Percentiles rank a stretch among this genome's conserved stretches.
phyloP scores from a whole-genome alignment of 2,113 vertebrate species.

The Micromys minutus region DNA sequence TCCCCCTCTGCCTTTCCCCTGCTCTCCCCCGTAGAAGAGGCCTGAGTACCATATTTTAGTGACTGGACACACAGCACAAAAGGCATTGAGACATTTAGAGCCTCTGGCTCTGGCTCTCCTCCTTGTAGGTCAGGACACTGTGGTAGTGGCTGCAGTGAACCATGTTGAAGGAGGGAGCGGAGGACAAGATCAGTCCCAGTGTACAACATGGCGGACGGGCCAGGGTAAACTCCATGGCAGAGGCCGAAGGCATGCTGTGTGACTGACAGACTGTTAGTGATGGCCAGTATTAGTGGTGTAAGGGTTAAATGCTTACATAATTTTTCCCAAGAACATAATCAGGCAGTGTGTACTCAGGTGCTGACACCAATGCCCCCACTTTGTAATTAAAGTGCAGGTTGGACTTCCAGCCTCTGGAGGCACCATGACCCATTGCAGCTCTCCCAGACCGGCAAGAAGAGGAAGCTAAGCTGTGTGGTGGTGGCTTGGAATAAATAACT shows the following conservation, averaged over 20 bases:
- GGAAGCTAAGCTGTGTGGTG: not conserved
- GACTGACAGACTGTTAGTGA: not conserved
- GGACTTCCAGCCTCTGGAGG: not conserved
- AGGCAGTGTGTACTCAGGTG: not conserved
- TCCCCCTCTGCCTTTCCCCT: too few relatives aligned
- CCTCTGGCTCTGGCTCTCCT: not conserved
- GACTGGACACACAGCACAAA: not conserved
- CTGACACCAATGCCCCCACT: not conserved
- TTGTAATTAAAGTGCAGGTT: not conserved
- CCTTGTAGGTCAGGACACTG: not conserved
- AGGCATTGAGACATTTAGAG: not conserved
- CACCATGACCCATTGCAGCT: not conserved
- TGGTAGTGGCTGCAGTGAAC: not conserved
- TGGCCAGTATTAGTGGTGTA: too few relatives aligned
- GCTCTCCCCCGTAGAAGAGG: not conserved
- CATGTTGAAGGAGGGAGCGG: not conserved
- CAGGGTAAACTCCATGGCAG: not conserved
- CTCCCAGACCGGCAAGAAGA: not conserved
- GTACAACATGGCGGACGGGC: not conserved
- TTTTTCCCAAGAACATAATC: constrained; percentile 35
- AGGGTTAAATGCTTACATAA: too few relatives aligned
- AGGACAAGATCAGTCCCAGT: too few relatives aligned
- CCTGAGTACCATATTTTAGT: not conserved
- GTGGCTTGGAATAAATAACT: constrained; percentile 3
- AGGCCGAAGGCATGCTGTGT: not conserved